phyloP scores from a whole-genome alignment of 1,140 invertebrate genomes.

The Diorhabda sublineata region DNA sequence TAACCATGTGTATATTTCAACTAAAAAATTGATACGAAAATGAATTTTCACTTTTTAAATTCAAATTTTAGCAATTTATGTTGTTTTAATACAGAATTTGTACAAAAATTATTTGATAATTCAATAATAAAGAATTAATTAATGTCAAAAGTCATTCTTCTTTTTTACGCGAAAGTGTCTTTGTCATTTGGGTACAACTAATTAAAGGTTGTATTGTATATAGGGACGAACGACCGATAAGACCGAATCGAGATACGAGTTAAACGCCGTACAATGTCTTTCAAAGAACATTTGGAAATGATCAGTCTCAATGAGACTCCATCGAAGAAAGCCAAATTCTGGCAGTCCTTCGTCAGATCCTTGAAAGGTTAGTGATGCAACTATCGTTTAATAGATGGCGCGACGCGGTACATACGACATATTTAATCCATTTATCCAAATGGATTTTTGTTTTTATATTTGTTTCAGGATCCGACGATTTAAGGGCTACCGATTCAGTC shows the following conservation, averaged over 20 bases:
- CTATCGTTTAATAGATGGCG: no score
- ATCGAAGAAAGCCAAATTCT: constrained; percentile 88
- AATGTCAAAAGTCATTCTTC: neutral
- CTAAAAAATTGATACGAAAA: neutral
- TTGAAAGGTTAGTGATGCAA: constrained; percentile 67
- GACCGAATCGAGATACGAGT: constrained; percentile 26
- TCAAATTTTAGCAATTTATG: neutral
- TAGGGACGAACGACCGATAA: constrained; percentile 32
- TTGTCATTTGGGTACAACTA: no score
- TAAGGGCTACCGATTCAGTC: constrained; percentile 75
- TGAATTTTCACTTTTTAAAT: neutral
- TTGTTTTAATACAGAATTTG: neutral
- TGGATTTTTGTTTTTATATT: constrained; percentile 10
- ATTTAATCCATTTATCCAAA: no score
- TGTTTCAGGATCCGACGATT: constrained; percentile 76
- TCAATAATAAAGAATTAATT: neutral
- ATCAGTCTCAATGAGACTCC: constrained; percentile 86
- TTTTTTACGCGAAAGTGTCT: constrained; percentile 8
- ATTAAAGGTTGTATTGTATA: no score
- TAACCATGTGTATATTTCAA: no score
- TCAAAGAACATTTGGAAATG: constrained; percentile 84
- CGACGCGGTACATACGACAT: no score
- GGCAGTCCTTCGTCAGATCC: constrained; percentile 86
- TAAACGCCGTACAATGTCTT: constrained; percentile 57
- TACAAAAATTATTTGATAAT: neutral